These are phyloP conservation scores for Alentia gelatinosa DNA, from an alignment of 2,888 invertebrate genomes.

Conservation along the genomic window DNA sequence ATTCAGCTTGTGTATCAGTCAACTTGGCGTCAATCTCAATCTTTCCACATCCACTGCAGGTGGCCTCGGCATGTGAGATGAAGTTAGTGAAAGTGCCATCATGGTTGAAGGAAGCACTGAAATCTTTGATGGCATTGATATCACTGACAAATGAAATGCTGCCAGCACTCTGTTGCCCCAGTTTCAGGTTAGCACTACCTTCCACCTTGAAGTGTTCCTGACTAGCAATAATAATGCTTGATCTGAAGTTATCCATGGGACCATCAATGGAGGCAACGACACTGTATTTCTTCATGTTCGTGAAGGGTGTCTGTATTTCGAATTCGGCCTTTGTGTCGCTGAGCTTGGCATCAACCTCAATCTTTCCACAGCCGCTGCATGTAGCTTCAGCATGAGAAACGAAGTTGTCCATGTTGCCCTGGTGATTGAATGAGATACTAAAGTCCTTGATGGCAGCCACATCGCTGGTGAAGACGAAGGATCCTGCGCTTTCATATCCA, in stretches of 20 bases:
- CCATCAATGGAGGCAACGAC: neutral
- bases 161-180: neutral
- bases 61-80: slow-evolving; percentile 6
- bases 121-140: slow-evolving; percentile 5
- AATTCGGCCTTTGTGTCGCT: neutral
- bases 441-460: slow-evolving; percentile 4
- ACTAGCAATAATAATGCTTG: neutral
- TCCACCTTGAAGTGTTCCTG: slow-evolving; percentile 14
- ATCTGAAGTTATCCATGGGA: neutral
- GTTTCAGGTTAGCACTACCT: neutral
- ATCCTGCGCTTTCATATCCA: neutral
- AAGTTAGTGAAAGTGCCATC: neutral
- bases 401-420: slow-evolving; percentile 20
- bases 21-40: neutral
- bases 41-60: slow-evolving; percentile 19
- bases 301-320: slow-evolving; percentile 22
- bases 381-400: slow-evolving; percentile 9
- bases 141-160: neutral
- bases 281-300: slow-evolving; percentile 10
- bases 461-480: neutral
- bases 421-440: neutral
- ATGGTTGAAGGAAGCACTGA: slow-evolving; percentile 1
- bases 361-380: neutral
- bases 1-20: neutral
- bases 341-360: slow-evolving; percentile 22